A percentile compares a stretch with the other conserved stretches of the same genome.
phyloP scores from a whole-genome alignment of 2,888 invertebrate species.

The Achlya flavicornis region DNA sequence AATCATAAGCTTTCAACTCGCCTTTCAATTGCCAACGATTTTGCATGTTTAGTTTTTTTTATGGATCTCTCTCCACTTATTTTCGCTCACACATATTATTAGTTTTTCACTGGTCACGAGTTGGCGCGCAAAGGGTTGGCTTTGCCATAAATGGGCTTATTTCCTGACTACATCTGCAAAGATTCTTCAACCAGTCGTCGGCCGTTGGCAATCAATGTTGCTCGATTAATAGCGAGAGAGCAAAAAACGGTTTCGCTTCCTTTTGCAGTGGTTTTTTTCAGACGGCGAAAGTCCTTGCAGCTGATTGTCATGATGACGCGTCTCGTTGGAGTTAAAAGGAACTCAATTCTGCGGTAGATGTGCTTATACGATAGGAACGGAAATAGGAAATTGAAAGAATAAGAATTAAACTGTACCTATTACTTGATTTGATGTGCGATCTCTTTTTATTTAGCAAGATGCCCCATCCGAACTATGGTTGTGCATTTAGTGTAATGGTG shows the following conservation, averaged over 20 bases:
- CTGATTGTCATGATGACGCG: constrained; percentile 30
- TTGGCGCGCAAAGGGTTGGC: constrained; percentile 22
- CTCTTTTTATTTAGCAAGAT: neutral
- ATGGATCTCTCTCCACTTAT: constrained; percentile 30
- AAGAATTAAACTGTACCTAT: neutral
- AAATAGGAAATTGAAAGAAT: constrained; percentile 4
- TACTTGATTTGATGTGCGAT: neutral
- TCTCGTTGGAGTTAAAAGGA: constrained; percentile 21
- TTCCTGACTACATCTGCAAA: constrained; percentile 47
- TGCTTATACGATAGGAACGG: neutral
- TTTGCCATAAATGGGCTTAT: constrained; percentile 45
- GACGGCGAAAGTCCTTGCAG: constrained; percentile 29
- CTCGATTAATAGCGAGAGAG: constrained; percentile 30
- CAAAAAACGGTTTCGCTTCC: constrained; percentile 40
- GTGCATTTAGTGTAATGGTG: neutral
- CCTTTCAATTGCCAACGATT: constrained; percentile 65
- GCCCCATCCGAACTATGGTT: neutral
- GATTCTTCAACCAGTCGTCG: constrained; percentile 34
- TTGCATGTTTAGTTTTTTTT: constrained; percentile 53
- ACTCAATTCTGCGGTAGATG: constrained; percentile 13
- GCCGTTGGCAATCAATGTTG: constrained; percentile 40
- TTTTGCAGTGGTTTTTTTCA: constrained; percentile 31
- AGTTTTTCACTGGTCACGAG: constrained; percentile 49
- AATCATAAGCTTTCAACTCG: constrained; percentile 72
- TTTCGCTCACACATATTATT: constrained; percentile 40